Base-by-base conservation (phyloP, 1,140 invertebrate species). In the Anadara kagoshimensis region DNA sequence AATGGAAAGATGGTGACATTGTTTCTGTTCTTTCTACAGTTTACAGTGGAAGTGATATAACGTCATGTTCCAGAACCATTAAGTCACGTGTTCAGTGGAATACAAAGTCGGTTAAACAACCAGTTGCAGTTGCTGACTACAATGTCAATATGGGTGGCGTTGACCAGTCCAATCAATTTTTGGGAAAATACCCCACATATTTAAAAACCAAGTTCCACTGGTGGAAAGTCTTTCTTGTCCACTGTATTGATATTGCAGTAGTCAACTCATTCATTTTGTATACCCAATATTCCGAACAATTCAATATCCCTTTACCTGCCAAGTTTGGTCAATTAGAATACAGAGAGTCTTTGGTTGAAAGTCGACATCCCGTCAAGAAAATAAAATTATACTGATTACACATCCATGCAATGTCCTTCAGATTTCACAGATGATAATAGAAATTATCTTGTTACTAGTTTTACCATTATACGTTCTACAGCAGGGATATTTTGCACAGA, bases 181-280 rank as follows among this genome's bases (percentile, higher is more conserved):
- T 59, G 7, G n/a, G 7, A 2, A 41, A 20, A 8, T 59, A 59
- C 36, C 12, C 57, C 10, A 41, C 3, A 3, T 59, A 43, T 59
- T 3, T 41, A 4, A 41, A 41, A 43, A 14, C 57, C 12, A 41
- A 43, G 8, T 41, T 41, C 43, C 57, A 59, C 18, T 59, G 57
- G 57, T 59, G 57, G 57, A 59, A 59, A n/a, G 57, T 59, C 18
- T 43, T 59, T 8, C 43, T 59, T 43, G 36, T 59, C 43, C 57
- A 59, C 24, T 59, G 57, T 59, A 5, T 59, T 5, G 5, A 59
- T 43, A 59, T 59, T 11, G 43, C 43, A 36, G 20, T 59, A 18
- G 57, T 59, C 3, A 59, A 59, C n/a, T 41, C 57, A 5, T 59
- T 10, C 24, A 26, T 57, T 26, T 5, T 57, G 5, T 57, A 26